Evolutionary conservation across 2,888 invertebrate genomes (phyloP), one percentile per base, ranked within the genome.

Genomic region (Parnassius glacialis): DNA sequence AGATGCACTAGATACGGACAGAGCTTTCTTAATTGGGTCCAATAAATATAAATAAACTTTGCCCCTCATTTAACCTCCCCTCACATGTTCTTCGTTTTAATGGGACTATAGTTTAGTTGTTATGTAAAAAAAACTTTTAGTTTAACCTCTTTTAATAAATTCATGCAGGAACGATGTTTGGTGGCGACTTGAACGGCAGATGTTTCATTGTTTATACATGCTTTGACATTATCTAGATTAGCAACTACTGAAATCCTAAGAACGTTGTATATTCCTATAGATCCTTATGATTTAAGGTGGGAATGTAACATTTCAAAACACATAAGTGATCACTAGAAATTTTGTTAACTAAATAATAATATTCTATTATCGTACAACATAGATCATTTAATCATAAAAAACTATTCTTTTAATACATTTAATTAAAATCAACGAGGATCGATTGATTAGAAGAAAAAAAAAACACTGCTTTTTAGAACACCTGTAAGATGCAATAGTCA

Each of bases 1-100:
- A 83, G 83, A 74, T 72, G 73, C 68, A 70, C 67, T 70, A 61
- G 74, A 74, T 74, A 74, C 67, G 59, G 67, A 62, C 62, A 66
- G 65, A 67, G 67, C 70, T 73, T 72, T 70, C 74, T 48, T 74
- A 74, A 74, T 74, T 74, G 74, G 74, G 69, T 68, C 63, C 66
- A 70, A 69, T 71, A 69, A 69, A 69, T 69, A 69, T 67, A 70
- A 70, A 73, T 71, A 68, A 67, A 68, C 67, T 67, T 68, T 66
- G 61, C 67, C 66, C 67, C 63, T 59, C 52, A 56, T 56, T 59
- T 59, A 59, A 63, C 56, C 59, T 52, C 43, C 63, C 54, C 42
- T 52, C 45, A 45, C 55, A 47, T 54, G 43, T 59, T 52, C 47
- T 63, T 55, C 44, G 16, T 52, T 59, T 59, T 59, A 62, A 54